These are phyloP conservation scores for Garrulus glandarius DNA, from an alignment of 2,797 vertebrate genomes.

Conservation along the genomic window DNA sequence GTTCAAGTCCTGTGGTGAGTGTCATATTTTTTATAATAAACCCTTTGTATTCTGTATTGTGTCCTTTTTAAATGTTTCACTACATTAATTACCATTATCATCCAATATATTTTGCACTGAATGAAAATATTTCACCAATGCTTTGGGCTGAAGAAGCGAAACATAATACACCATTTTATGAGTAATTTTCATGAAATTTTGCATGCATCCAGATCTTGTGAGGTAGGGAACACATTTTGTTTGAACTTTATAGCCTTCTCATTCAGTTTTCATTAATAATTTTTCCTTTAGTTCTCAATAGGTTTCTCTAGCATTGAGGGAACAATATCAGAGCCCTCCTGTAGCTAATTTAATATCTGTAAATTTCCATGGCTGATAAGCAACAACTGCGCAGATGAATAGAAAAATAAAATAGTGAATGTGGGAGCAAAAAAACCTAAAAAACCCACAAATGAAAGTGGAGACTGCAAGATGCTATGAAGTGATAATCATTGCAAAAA, in stretches of 20 bases:
- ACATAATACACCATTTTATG: conserved; percentile 37
- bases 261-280: conserved; percentile 53
- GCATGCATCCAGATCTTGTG: conserved; percentile 45
- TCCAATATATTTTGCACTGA: not conserved
- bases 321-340: conserved; percentile 63
- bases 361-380: conserved; percentile 57
- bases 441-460: not conserved
- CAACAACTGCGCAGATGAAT: not conserved
- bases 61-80: conserved; percentile 40
- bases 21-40: conserved; percentile 42
- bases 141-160: conserved; percentile 10
- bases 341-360: conserved; percentile 61
- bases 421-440: not conserved
- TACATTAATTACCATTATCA: conserved; percentile 42
- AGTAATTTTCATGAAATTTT: conserved; percentile 59
- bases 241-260: conserved; percentile 63
- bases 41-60: conserved; percentile 9
- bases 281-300: conserved; percentile 53
- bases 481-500: not conserved
- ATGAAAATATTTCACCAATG: not conserved
- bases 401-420: conserved; percentile 12
- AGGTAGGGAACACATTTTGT: conserved; percentile 27
- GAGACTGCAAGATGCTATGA: not conserved
- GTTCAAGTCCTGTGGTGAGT: conserved; percentile 50
- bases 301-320: conserved; percentile 22